Evolutionary conservation across 35 echinoderm and acorn worm species (phyloP).

Genomic region (Stichopus chloronotus): DNA sequence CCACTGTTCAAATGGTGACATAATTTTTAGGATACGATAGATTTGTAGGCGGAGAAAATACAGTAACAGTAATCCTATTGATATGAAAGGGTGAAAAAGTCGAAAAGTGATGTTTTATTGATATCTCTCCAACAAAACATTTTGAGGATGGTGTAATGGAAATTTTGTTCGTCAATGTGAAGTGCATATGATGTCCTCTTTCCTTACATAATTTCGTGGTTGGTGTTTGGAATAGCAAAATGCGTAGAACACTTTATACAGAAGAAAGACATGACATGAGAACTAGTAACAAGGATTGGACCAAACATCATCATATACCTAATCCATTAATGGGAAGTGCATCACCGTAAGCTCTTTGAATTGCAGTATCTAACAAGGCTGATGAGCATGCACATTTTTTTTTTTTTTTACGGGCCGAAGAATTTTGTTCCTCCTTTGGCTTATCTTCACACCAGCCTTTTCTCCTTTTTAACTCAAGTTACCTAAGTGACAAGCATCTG

Average conservation of each 20-base stretch:
- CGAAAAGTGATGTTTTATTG: no score
- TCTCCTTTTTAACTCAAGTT: no score
- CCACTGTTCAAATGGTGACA: no score
- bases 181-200: neutral
- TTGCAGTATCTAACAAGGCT: neutral
- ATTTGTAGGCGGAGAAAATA: no score
- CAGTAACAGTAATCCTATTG: no score
- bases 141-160: no score
- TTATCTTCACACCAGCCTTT: no score
- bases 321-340: neutral
- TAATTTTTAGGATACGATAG: no score
- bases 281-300: neutral
- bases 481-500: no score
- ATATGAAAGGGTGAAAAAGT: no score
- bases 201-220: neutral
- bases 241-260: neutral
- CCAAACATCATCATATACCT: neutral
- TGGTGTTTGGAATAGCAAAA: neutral
- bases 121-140: no score
- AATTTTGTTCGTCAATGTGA: no score
- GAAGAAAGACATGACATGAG: neutral
- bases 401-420: neutral
- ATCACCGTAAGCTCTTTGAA: neutral
- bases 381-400: conserved; percentile 2
- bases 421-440: neutral